Evolutionary conservation across 2,113 vertebrate genomes (phyloP).

Genomic region (Nettapus auritus): DNA sequence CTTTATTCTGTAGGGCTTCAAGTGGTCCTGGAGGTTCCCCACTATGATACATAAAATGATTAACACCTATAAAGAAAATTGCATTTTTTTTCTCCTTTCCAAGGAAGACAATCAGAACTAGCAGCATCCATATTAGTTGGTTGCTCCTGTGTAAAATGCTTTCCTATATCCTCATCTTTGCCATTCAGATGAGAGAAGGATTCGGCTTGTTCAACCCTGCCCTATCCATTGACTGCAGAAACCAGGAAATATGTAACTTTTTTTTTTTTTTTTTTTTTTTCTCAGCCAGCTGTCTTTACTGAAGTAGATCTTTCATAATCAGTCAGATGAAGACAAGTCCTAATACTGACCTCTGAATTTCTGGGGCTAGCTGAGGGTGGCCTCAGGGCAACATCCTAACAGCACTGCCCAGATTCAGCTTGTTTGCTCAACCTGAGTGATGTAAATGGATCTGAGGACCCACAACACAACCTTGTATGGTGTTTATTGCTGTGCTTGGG

Average conservation of each 20-base stretch:
- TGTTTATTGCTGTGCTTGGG: not conserved
- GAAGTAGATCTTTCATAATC: not conserved
- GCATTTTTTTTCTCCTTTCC: not conserved
- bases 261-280: not conserved
- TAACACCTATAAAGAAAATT: not conserved
- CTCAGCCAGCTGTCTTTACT: not conserved
- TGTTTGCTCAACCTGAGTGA: not conserved
- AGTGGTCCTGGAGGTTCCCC: not conserved
- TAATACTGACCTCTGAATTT: not conserved
- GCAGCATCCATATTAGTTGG: not conserved
- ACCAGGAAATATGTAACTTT: not conserved
- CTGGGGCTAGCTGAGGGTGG: accelerated
- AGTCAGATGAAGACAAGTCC: not conserved
- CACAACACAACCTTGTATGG: accelerated
- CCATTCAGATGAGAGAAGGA: not conserved
- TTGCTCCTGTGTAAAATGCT: not conserved
- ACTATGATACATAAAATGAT: not conserved
- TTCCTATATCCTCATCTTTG: accelerated
- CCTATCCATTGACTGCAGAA: not conserved
- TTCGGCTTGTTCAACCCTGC: not conserved
- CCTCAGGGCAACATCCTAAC: not conserved
- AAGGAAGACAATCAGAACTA: not conserved
- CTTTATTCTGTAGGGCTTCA: not conserved
- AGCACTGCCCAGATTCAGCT: not conserved
- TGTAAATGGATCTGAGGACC: not conserved